Base-by-base conservation (phyloP, 2,888 invertebrate genomes). In the Alsophila aescularia region DNA sequence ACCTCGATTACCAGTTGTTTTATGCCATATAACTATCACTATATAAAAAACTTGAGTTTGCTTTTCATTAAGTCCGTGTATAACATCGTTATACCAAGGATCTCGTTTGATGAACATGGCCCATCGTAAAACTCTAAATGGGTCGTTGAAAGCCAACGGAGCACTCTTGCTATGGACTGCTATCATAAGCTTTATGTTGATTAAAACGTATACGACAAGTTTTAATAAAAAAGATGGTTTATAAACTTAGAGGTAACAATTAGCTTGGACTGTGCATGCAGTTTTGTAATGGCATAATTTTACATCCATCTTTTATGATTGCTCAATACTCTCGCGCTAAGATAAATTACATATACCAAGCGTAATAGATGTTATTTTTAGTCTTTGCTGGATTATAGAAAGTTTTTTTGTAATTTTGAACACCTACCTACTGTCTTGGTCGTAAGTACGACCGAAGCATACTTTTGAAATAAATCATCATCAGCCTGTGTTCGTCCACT, bases 41-140 rank as follows among this genome's bases (percentile, higher is more conserved):
- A 34, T 40, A 44, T 50, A 43, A 51, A 56, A 24, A 44, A 31
- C 9, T 14, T 21, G 15, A 43, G 56, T 56, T 52, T 48, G 9
- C 39, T 50, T 57, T 60, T 60, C 44, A 47, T 43, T 54, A 53
- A 34, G 51, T 44, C 42, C 44, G 37, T 36, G 50, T 52, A 58
- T 57, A 56, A 60, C 68, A 62, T 62, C 64, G 36, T 59, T 60
- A 44, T 43, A 32, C 52, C 60, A 56, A 59, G 60, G 63, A 65
- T 69, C 67, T 64, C 44, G 58, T 67, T 71, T 73, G 73, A 70
- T 68, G 72, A 67, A 64, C 64, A 52, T 54, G 65, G 60, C 62
- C 37, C 49, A 55, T 70, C 77, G 68, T 83, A 81, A 82, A 82
- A 73, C 64, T 66, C 51, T 66, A 71, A 79, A 79, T 77, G 70